Evolutionary conservation across 2,888 invertebrate species (phyloP), one percentile per base, ranked within the genome.

Genomic region (Hedychridium roseum): DNA sequence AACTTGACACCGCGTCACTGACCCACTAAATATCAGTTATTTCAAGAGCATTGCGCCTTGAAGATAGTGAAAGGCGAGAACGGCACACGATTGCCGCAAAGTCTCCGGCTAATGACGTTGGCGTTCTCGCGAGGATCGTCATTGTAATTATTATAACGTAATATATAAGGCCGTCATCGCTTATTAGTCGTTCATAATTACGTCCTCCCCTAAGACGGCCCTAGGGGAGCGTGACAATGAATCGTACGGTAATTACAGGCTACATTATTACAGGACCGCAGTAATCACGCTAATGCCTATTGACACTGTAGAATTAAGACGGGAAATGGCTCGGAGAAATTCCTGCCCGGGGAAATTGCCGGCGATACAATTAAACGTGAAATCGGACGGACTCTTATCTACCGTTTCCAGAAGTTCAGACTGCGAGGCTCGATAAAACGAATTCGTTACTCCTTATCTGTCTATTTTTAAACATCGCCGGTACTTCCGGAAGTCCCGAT

Each of bases 51-150:
- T 27, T 27, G 43, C 42, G 50, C 48, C 30, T 27, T 32, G 50
- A 42, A 34, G 43, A 44, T 39, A 44, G 60, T 60, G 60, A 61
- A 61, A 61, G 60, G 60, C 52, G 50, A 60, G 51, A 60, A 60
- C n/a, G n/a, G n/a, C n/a, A 53, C 51, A 38, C 50, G 49, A 54
- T 49, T 60, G 37, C 54, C 60, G 43, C 57, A 47, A 51, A 48
- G 54, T 60, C 54, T 60, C 48, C 46, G 45, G 54, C 52, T 53
- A 60, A 60, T 60, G 60, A 57, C 50, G 40, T 34, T 20, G 26
- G 44, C 44, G 26, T 17, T n/a, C 6, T 6, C 39, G 27, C 9
- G 23, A 18, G 23, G 14, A 36, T 50, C 31, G 40, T 31, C 45
- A 45, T 45, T 45, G 36, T 52, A 45, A 59, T 56, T 60, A 53